Base-by-base conservation (phyloP, 2,113 vertebrate species). In the Isurus oxyrinchus region DNA sequence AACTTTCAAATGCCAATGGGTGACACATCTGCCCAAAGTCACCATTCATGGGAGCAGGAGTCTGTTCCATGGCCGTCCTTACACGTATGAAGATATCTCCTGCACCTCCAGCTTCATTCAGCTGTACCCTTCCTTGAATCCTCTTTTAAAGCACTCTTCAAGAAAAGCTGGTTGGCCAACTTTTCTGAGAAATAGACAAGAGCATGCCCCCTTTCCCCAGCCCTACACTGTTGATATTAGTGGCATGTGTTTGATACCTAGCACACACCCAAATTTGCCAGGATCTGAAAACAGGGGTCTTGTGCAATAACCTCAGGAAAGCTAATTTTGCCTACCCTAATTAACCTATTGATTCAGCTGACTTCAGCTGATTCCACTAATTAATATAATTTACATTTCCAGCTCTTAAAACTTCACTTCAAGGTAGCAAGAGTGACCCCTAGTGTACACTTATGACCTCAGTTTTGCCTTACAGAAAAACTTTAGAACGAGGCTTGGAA, bases 361-460 rank as follows among this genome's bases (percentile, higher is more conserved):
- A 63, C 63, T 63, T 63, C 31, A 94, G 2, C 90, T 63, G 59
- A 63, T 94, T n/a, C 61, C 35, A n/a, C 27, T 40, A 44, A 94
- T 72, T 95, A 35, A 16, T 94, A 14, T 44, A 21, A 94, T 94
- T 55, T 72, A 31, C 40, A 95, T 55, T 76, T 72, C 66, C 44
- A 91, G 13, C 55, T 35, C 49, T 53, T 27, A 35, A 72, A 27
- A 55, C 16, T 53, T 95, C 25, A 2, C 27, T 72, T 72, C 44
- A 53, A 53, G 44, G 49, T 49, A 55, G 94, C 44, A 95, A 95
- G 94, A 55, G 63, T 95, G 94, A 95, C 94, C 66, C 72, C 94
- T 72, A 76, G 63, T 76, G 94, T 72, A 94, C 63, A 67, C 10
- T 94, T 44, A 31, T 25, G 44, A 72, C 66, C 66, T 95, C 94